These are phyloP conservation scores for Notolabrus celidotus DNA, from an alignment of 2,797 vertebrate genomes.

Conservation along the genomic window DNA sequence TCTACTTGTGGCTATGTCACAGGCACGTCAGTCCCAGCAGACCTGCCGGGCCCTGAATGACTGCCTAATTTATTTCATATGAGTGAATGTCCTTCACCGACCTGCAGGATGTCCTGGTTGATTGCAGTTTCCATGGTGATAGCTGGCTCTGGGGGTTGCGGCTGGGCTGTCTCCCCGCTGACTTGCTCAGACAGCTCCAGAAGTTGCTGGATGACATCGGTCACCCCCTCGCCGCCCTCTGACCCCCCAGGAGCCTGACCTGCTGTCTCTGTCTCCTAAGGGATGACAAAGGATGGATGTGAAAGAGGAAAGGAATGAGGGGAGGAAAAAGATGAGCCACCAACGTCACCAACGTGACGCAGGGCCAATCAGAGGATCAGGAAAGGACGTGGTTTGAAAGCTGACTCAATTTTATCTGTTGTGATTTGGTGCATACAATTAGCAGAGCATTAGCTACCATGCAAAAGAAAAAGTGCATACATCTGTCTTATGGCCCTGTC, in stretches of 20 bases:
- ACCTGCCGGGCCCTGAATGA: neutral
- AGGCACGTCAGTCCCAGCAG: neutral
- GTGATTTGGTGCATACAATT: conserved; percentile 30
- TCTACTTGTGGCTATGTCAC: neutral
- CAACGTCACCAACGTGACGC: neutral
- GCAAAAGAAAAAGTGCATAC: conserved; percentile 5
- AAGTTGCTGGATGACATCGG: conserved; percentile 97
- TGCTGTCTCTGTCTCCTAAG: conserved; percentile 74
- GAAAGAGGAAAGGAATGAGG: neutral
- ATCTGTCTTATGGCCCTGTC: too few species aligned
- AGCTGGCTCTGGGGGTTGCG: conserved; percentile 86
- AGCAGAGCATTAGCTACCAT: conserved; percentile 7
- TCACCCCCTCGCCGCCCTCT: conserved; percentile 87
- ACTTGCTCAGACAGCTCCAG: conserved; percentile 95
- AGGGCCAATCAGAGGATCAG: neutral
- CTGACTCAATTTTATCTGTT: conserved; percentile 2
- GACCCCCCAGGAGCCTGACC: conserved; percentile 67
- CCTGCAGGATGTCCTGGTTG: conserved; percentile 98
- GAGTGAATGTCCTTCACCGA: conserved; percentile 57
- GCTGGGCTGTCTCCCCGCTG: conserved; percentile 87
- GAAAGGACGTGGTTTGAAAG: conserved; percentile 20
- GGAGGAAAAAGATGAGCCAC: conserved; percentile 3
- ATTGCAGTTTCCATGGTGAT: conserved; percentile 93
- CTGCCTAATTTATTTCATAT: neutral
- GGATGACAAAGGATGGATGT: neutral